Base-by-base conservation (phyloP, 2,797 vertebrate species). In the Spinus olivaceus region DNA sequence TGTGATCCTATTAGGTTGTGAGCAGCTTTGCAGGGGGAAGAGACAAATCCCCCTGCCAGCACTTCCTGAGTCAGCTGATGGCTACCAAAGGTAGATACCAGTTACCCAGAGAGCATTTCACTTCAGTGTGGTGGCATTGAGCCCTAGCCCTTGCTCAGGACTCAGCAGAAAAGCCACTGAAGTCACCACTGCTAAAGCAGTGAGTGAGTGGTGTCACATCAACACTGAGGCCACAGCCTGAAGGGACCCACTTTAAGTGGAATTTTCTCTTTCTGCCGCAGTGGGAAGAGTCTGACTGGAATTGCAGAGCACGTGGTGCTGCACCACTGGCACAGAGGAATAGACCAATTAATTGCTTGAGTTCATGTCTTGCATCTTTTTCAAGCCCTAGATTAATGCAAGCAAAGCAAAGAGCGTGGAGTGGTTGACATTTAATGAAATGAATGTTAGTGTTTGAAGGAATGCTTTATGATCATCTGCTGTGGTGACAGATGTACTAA, bases 341-440 rank as follows among this genome's bases (percentile, higher is more conserved):
- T 12, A 88, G 57, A 46, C 28, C 30, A 49, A 33, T 90, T 95
- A 86, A 74, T 86, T 81, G 54, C 76, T 85, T 35, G 27, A 93
- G 65, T 72, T 95, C 46, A 14, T 54, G 46, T 61, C 63, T 92
- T 78, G 61, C 72, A 74, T 93, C 67, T 94, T 86, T 94, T 89
- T 94, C 72, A 91, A 93, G 76, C n/a, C 54, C 21, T 59, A 51
- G 51, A 83, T 92, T 88, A 81, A 86, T 92, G 59, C 51, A 87
- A 74, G 63, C 78, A 86, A 86, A 95, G 91, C 47, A 91, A 80
- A 85, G 39, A 74, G 50, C 1, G 0, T 12, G 3, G 86, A 82
- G 88, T 65, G 25, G 84, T 53, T 94, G 94, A 86, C 76, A 57
- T 89, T 91, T 91, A 83, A 78, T 89, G 76, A 94, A 91, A 89